These are phyloP conservation scores for Monopis laevigella DNA, from an alignment of 2,888 invertebrate species.

Conservation along the genomic window DNA sequence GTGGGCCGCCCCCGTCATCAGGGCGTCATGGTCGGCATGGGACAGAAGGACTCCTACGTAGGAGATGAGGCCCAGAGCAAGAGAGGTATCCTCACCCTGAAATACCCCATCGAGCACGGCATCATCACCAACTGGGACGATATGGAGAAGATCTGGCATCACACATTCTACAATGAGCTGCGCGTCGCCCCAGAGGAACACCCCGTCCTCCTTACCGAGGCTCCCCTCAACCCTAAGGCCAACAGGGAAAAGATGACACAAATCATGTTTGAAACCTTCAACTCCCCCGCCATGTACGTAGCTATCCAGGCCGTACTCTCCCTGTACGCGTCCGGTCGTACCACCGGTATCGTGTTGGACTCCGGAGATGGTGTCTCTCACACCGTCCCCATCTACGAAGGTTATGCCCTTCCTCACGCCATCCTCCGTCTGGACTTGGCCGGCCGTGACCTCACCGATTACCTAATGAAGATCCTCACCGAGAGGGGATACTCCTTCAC, in stretches of 20 bases:
- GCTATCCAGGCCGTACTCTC: conserved; percentile 96
- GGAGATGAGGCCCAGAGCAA: conserved; percentile 90
- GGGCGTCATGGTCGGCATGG: conserved; percentile 91
- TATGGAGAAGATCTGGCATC: conserved; percentile 95
- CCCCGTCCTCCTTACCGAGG: conserved; percentile 89
- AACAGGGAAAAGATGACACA: conserved; percentile 95
- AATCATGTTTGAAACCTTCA: conserved; percentile 94
- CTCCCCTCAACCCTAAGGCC: conserved; percentile 91
- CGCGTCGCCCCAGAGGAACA: conserved; percentile 94
- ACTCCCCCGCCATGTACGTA: conserved; percentile 93
- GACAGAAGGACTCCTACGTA: conserved; percentile 89
- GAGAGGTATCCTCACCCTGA: conserved; percentile 87
- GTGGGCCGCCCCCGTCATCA: conserved; percentile 89
- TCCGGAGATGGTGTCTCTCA: conserved; percentile 95
- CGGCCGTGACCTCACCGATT: conserved; percentile 95
- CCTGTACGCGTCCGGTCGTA: conserved; percentile 94
- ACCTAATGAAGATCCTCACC: conserved; percentile 96
- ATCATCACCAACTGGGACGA: conserved; percentile 94
- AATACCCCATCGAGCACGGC: conserved; percentile 90
- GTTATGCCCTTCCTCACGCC: conserved; percentile 94
- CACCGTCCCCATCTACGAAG: conserved; percentile 95
- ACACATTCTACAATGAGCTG: conserved; percentile 93
- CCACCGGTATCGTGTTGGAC: conserved; percentile 95
- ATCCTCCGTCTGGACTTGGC: conserved; percentile 97
- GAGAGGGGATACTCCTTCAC: conserved; percentile 96